Evolutionary conservation across 2,888 invertebrate genomes (phyloP), one percentile per base, ranked within the genome.

Genomic region (Brachylomia viminalis): DNA sequence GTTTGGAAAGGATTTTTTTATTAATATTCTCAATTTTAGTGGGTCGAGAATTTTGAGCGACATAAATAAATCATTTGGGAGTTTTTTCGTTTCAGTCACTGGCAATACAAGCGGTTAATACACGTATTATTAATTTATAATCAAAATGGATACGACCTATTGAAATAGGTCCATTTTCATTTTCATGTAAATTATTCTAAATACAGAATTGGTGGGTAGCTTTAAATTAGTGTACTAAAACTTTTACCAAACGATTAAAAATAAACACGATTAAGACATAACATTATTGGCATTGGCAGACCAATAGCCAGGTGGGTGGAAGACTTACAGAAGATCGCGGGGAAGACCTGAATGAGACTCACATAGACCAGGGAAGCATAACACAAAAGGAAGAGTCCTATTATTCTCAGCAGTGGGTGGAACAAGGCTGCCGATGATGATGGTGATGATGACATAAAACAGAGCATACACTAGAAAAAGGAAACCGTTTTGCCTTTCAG

Each of bases 1-100:
- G 75, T 80, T 80, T 52, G 33, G 7, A 42, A 47, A 33, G 59
- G 52, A 33, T 67, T 61, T 80, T 72, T 72, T 33, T 42, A 20
- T 58, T 70, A 58, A 67, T 69, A 52, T 64, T 67, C 27, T 62
- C 27, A 20, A 17, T 65, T 54, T 42, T 68, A 68, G 38, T 27
- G 38, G 10, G 30, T 62, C 7, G 23, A 38, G 27, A 54, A 33
- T 69, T 82, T 64, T 33, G 15, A 15, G 23, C 20, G 13, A 10
- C 6, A 62, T 79, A 15, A 27, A 68, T 62, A 33, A 79, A 72
- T 72, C 38, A 61, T 68, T 59, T 27, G 6, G 33, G 33, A 30
- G 10, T 49, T 45, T 23, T 65, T 65, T 67, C 10, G n/a, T 72
- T 76, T 58, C 7, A 23, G 69, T 70, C n/a, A n/a, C n/a, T n/a